Base-by-base conservation (phyloP, 2,113 vertebrate genomes). In the Gnathonemus echidnorhynchus region DNA sequence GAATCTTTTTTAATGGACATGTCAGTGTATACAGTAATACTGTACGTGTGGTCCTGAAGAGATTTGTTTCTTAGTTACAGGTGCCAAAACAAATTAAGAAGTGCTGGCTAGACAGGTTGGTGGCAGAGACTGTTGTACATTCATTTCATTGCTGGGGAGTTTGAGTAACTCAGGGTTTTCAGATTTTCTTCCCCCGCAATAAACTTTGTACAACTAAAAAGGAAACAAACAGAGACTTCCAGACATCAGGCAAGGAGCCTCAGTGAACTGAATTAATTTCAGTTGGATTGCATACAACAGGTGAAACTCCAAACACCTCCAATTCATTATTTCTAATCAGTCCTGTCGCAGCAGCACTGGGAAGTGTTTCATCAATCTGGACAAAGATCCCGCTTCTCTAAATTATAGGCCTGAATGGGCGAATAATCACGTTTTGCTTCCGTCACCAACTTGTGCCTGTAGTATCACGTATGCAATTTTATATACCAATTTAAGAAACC, bases 31-130 rank as follows among this genome's bases (percentile, higher is more conserved):
- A 52, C n/a, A 31, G 48, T 27, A 86, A n/a, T 50, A 27, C 45
- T 48, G 86, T 42, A 42, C 39, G 3, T 56, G 86, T 87, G 50
- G 27, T 42, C 86, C 50, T 85, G 42, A 24, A 85, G 45, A 48
- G 87, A 45, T 66, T 39, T n/a, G 56, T 88, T 88, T 46, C 52
- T 89, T 89, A n/a, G 24, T 77, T 50, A 15, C 86, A 50, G n/a
- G 46, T 77, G 46, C 88, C 88, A 77, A 89, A 89, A 80, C 42
- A 89, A 70, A 46, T 49, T 5, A 39, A 46, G 49, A 88, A 88
- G 42, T 77, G 42, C 50, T 89, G 58, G 56, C 58, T 74, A 15
- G 24, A 56, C 45, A 49, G 46, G 3, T 27, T 5, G 15, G 70
- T 52, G 88, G 31, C 31, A 46, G 48, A 89, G 15, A 49, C 66